These are phyloP conservation scores for Regulus satrapa DNA, from an alignment of 2,113 vertebrate genomes.

Conservation along the genomic window DNA sequence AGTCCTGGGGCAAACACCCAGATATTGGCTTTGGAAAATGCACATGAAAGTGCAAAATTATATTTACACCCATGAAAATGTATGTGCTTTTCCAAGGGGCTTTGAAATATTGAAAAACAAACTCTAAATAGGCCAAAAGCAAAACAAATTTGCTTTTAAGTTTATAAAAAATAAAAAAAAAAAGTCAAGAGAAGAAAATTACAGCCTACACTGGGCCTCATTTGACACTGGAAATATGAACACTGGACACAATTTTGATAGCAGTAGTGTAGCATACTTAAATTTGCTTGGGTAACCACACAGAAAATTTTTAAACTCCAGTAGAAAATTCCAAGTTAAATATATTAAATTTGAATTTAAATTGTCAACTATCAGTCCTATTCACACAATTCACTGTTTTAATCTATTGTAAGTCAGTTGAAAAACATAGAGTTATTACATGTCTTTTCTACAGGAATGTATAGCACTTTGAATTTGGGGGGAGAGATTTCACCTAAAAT, in stretches of 20 bases:
- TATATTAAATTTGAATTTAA: background rate
- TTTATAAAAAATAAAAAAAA: background rate
- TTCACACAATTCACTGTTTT: background rate
- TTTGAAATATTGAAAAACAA: background rate
- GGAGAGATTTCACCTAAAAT: background rate
- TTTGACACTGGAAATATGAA: background rate
- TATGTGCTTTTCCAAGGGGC: background rate
- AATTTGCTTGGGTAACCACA: background rate
- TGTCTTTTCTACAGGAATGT: background rate
- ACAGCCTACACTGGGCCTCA: background rate
- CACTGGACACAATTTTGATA: background rate
- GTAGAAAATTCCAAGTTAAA: background rate
- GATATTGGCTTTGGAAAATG: background rate
- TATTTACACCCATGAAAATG: background rate
- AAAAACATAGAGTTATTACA: background rate
- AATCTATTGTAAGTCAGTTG: background rate
- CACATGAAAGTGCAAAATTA: fast-evolving
- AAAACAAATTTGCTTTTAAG: background rate
- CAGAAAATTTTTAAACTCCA: background rate
- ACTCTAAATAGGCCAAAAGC: background rate
- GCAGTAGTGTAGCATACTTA: background rate
- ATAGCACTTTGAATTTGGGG: background rate
- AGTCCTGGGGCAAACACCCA: background rate
- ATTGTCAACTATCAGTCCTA: background rate
- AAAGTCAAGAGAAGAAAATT: background rate